These are phyloP conservation scores for Fragum whitleyi DNA, from an alignment of 2,888 invertebrate genomes.

Conservation along the genomic window DNA sequence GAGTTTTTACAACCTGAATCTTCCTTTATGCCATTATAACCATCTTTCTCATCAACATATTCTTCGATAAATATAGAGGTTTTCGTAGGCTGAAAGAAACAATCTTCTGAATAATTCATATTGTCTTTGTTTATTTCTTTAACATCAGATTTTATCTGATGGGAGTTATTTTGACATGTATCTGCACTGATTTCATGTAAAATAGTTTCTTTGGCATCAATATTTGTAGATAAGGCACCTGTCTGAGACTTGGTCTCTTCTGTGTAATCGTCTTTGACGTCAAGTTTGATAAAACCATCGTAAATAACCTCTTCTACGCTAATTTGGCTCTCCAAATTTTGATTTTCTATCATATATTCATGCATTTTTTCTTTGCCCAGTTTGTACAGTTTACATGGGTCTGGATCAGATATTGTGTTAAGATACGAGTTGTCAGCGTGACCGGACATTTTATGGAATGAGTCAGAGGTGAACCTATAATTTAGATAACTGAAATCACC, in stretches of 20 bases:
- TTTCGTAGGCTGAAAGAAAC: neutral
- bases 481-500: neutral
- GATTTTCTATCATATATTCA: slow-evolving; percentile 6
- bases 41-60: neutral
- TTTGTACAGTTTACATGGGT: slow-evolving; percentile 12
- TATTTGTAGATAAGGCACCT: slow-evolving; percentile 3
- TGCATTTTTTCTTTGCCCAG: slow-evolving; percentile 12
- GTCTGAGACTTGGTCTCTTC: neutral
- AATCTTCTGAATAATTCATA: neutral
- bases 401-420: neutral
- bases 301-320: slow-evolving; percentile 42
- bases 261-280: neutral
- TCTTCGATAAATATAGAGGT: neutral
- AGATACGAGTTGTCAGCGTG: neutral
- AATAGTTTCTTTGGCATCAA: slow-evolving; percentile 5
- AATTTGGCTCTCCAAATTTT: slow-evolving; percentile 14
- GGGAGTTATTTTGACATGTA: neutral
- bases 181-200: neutral
- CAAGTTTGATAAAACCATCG: slow-evolving; percentile 60
- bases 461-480: neutral
- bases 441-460: neutral
- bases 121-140: neutral
- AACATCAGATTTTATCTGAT: neutral
- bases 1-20: neutral
- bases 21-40: neutral